These are phyloP conservation scores for Diprion similis DNA, from an alignment of 1,140 invertebrate genomes.

Conservation along the genomic window DNA sequence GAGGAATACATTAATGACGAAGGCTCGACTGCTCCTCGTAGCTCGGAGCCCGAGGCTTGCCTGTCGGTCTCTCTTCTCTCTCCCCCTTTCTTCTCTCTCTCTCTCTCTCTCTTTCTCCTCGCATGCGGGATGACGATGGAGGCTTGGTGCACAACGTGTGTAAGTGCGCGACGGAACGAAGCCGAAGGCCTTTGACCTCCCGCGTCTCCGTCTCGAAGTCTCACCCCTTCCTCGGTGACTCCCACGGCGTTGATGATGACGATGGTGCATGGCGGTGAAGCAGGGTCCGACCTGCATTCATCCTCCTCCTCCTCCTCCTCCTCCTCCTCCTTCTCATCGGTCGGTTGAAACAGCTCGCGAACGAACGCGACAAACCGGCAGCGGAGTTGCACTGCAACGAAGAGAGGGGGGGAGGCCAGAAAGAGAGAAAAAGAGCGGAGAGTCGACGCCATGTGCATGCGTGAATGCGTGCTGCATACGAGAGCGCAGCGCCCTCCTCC, in stretches of 20 bases:
- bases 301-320: conserved; percentile 35
- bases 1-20: conserved; percentile 49
- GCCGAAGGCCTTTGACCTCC: conserved; percentile 60
- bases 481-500: too few species aligned
- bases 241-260: conserved; percentile 23
- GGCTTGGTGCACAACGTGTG: conserved; percentile 26
- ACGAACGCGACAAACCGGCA: background rate
- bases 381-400: background rate
- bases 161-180: conserved; percentile 29
- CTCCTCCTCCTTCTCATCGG: too few species aligned
- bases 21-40: conserved; percentile 11
- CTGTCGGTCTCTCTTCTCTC: too few species aligned
- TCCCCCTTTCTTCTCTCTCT: too few species aligned
- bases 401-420: too few species aligned
- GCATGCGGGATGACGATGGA: conserved; percentile 21
- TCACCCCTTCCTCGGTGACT: conserved; percentile 28
- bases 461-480: too few species aligned
- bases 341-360: too few species aligned
- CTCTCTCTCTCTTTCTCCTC: too few species aligned
- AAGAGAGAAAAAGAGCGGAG: too few species aligned
- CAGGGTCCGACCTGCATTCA: conserved; percentile 56
- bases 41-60: background rate
- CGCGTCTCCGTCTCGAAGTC: conserved; percentile 27
- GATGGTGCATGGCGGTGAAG: conserved; percentile 11
- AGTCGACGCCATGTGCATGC: background rate